A percentile compares a stretch with the other conserved stretches of the same genome.
phyloP scores from a whole-genome alignment of 2,113 vertebrate genomes.

The Psilopogon haemacephalus region DNA sequence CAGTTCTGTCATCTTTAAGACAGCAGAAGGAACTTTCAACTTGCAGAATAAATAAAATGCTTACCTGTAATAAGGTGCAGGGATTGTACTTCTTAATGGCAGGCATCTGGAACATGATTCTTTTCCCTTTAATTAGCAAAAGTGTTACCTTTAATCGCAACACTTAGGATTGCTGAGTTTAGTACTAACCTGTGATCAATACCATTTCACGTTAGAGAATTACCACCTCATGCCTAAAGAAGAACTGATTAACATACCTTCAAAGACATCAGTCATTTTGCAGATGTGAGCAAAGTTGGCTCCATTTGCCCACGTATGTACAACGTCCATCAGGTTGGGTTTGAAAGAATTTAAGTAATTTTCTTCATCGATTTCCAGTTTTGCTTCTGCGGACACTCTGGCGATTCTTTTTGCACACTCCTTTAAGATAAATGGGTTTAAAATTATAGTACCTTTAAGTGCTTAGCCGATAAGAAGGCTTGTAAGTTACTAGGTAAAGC shows the following conservation, averaged over 20 bases:
- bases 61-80: not conserved
- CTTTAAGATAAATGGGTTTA: constrained; percentile 66
- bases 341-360: constrained; percentile 90
- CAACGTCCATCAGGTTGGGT: constrained; percentile 96
- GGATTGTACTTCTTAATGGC: not conserved
- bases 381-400: constrained; percentile 96
- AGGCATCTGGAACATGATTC: not conserved
- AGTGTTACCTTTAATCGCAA: too few relatives aligned
- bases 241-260: constrained; percentile 78
- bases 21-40: not conserved
- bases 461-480: not conserved
- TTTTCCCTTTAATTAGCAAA: not conserved
- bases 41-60: not conserved
- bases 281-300: constrained; percentile 95
- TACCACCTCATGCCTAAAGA: not conserved
- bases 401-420: constrained; percentile 97
- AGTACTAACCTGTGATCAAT: not conserved
- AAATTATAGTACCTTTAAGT: not conserved
- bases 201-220: not conserved
- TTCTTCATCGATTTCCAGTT: constrained; percentile 95
- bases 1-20: not conserved
- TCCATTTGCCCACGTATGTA: constrained; percentile 94
- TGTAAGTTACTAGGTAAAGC: not conserved
- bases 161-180: not conserved
- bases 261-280: constrained; percentile 99